Percentiles rank a stretch among this genome's conserved stretches.
Evolutionary conservation across 2,113 vertebrate species (phyloP).

Genomic region (Mobula birostris): DNA sequence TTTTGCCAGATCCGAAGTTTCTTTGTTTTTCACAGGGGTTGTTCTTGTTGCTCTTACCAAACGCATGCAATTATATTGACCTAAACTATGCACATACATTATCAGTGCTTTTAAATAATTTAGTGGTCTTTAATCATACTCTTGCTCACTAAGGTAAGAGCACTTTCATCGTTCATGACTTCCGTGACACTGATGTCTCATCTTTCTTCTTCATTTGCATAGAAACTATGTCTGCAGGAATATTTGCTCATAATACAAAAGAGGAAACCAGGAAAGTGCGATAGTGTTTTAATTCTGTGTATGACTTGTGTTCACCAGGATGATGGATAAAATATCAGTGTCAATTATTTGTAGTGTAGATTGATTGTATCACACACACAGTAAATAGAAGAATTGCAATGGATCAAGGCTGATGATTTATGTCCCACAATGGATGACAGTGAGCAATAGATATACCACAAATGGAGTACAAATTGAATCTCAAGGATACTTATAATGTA

Average conservation of each 20-base stretch:
- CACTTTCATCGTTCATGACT: neutral
- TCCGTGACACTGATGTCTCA: neutral
- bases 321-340: neutral
- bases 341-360: neutral
- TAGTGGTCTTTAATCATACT: neutral
- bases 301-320: neutral
- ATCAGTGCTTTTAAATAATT: neutral
- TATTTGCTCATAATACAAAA: neutral
- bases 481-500: neutral
- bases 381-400: constrained; percentile 1
- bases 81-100: neutral
- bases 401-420: constrained; percentile 16
- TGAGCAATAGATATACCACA: neutral
- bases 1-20: neutral
- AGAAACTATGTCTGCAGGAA: neutral
- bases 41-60: neutral
- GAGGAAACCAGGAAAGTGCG: neutral
- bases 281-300: neutral
- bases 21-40: neutral
- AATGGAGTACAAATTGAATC: neutral
- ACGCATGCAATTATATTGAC: neutral
- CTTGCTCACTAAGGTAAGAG: neutral
- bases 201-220: neutral
- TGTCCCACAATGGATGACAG: neutral
- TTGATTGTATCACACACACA: neutral